These are phyloP conservation scores for Prosopocoilus inquinatus DNA, from an alignment of 2,888 invertebrate species.

Conservation along the genomic window DNA sequence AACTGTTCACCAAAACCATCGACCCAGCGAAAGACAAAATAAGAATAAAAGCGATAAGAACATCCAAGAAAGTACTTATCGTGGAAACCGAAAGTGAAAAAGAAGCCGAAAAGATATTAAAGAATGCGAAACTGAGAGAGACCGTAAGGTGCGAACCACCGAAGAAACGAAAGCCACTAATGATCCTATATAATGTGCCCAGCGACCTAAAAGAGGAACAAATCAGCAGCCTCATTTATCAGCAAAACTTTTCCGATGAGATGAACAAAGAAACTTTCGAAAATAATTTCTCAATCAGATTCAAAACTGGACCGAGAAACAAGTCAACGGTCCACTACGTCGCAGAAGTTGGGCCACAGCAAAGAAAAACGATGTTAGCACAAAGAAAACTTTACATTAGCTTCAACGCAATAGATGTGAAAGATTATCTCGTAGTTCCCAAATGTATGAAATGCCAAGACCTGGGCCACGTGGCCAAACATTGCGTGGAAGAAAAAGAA, in stretches of 20 bases:
- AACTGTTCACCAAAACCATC: not conserved
- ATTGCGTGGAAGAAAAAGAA: not conserved
- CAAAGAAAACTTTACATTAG: conserved; percentile 7
- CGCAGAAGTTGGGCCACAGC: not conserved
- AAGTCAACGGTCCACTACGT: conserved; percentile 10
- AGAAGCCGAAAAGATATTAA: not conserved
- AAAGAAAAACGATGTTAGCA: not conserved
- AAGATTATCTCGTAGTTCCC: conserved; percentile 9
- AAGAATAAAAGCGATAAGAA: not conserved
- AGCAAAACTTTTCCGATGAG: conserved; percentile 8
- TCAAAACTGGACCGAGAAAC: conserved; percentile 13
- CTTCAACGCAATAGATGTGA: not conserved
- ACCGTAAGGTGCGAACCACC: not conserved
- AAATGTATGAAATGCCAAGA: conserved; percentile 4
- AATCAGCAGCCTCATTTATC: conserved; percentile 2
- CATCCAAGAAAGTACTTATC: not conserved
- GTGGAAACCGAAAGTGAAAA: not conserved
- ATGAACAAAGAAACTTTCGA: not conserved
- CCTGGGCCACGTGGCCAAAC: conserved; percentile 7
- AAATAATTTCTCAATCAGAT: conserved; percentile 5
- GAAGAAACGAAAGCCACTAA: conserved; percentile 2
- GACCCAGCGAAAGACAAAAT: conserved; percentile 7
- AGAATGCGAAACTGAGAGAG: not conserved
- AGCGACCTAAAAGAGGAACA: not conserved
- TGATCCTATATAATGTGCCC: conserved; percentile 7